Conservation (phyloP, 1,140 invertebrate genomes). For the Trichogramma pretiosum region DNA sequence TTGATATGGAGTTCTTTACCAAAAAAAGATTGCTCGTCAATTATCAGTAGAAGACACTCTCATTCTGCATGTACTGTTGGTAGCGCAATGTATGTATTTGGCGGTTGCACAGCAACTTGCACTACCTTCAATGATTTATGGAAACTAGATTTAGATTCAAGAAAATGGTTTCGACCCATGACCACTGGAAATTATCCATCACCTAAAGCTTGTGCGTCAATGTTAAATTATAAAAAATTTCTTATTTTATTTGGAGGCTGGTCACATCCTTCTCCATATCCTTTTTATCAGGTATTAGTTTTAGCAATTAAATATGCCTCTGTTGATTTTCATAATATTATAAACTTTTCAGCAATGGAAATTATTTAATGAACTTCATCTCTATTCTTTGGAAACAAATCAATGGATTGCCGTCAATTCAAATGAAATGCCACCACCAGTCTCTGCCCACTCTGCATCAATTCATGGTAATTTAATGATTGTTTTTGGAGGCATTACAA, state of each 20-base stretch:
- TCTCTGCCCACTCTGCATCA: conserved; percentile 88
- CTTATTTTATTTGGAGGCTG: conserved; percentile 91
- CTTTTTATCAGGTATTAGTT: conserved; percentile 68
- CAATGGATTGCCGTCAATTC: conserved; percentile 71
- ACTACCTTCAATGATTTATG: conserved; percentile 97
- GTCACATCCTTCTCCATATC: conserved; percentile 87
- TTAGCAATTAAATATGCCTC: background rate
- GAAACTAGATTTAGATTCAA: conserved; percentile 78
- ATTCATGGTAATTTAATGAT: conserved; percentile 82
- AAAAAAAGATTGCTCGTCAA: conserved; percentile 49
- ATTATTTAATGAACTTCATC: conserved; percentile 87
- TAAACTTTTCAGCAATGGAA: conserved; percentile 52
- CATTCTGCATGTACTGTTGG: conserved; percentile 79
- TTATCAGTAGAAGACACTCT: conserved; percentile 82
- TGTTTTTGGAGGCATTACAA: conserved; percentile 72
- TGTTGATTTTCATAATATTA: background rate
- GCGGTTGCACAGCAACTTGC: conserved; percentile 86
- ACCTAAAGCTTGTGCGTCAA: conserved; percentile 88
- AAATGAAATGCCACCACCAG: conserved; percentile 60
- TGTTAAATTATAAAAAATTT: conserved; percentile 76
- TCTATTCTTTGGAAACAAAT: conserved; percentile 76
- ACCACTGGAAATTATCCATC: conserved; percentile 86
- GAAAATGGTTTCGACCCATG: conserved; percentile 72
- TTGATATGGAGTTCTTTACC: conserved; percentile 58
- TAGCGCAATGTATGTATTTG: conserved; percentile 90